Evolutionary conservation across 2,888 invertebrate species (phyloP).

Genomic region (Coremacera marginata): DNA sequence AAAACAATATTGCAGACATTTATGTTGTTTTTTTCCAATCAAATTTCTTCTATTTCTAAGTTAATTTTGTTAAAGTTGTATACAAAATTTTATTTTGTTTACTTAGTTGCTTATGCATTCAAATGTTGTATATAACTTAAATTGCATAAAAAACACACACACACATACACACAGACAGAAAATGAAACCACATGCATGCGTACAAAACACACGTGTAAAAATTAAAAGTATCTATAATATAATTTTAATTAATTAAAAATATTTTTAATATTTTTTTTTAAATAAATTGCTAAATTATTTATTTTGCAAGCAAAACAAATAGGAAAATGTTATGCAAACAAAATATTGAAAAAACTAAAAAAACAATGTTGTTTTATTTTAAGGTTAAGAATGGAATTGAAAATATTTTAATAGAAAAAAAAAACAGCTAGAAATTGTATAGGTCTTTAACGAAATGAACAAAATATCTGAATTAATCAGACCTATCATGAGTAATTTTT

Average conservation of each 20-base stretch:
- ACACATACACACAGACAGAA: conserved; percentile 20
- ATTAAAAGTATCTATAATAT: neutral
- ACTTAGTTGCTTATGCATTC: conserved; percentile 8
- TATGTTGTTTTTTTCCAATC: neutral
- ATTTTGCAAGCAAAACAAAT: conserved; percentile 26
- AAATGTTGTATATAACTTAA: conserved; percentile 32
- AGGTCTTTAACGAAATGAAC: no score
- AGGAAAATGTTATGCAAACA: conserved; percentile 22
- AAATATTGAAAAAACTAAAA: conserved; percentile 14
- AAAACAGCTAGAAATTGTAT: no score
- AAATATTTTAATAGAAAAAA: no score
- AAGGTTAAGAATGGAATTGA: no score
- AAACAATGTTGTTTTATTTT: conserved; percentile 13
- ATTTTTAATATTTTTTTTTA: conserved; percentile 12
- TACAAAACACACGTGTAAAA: neutral
- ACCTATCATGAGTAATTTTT: no score
- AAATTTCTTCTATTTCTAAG: neutral
- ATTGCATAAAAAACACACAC: conserved; percentile 30
- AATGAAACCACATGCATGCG: neutral
- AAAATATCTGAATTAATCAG: no score
- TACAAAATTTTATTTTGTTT: neutral
- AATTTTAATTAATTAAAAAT: conserved; percentile 2
- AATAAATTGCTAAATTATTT: conserved; percentile 22
- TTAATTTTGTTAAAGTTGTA: neutral
- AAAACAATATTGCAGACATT: conserved; percentile 2